A percentile compares a stretch with the other conserved stretches of the same genome.
These are phyloP conservation scores for Uloborus plumipes DNA, from an alignment of 2,888 invertebrate species.

Conservation along the genomic window DNA sequence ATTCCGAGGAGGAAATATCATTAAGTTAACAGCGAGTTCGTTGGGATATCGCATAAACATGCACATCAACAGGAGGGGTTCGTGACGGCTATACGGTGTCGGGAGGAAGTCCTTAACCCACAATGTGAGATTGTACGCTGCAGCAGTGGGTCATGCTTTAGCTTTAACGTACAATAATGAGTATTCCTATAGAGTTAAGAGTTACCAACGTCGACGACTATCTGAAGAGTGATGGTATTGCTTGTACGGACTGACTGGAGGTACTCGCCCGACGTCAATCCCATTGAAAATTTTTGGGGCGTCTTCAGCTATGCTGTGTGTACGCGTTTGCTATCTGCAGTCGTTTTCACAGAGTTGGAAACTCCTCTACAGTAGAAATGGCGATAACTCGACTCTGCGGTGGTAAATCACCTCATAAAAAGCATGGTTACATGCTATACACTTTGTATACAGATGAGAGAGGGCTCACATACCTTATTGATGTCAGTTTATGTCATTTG, in stretches of 20 bases:
- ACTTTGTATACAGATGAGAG: too few species aligned
- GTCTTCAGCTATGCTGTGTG: background rate
- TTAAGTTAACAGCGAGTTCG: background rate
- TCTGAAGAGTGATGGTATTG: background rate
- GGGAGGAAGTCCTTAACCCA: too few species aligned
- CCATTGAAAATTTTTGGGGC: background rate
- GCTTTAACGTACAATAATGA: background rate
- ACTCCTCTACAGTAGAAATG: background rate
- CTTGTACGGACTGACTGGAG: background rate
- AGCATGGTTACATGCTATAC: too few species aligned
- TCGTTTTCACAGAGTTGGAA: too few species aligned
- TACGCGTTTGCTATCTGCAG: background rate
- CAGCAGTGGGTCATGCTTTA: too few species aligned
- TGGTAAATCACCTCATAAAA: background rate
- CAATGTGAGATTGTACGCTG: too few species aligned
- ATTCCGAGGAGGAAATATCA: background rate
- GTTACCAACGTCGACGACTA: background rate
- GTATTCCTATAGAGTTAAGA: background rate
- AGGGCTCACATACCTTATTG: too few species aligned
- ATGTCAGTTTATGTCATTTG: too few species aligned
- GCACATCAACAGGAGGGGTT: too few species aligned
- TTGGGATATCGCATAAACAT: background rate
- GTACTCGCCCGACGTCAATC: background rate
- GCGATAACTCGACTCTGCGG: background rate
- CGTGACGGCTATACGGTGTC: too few species aligned